Percentiles rank a stretch among this genome's conserved stretches.
Conservation (phyloP, 2,888 invertebrate species). For the Drosophila gaucha region DNA sequence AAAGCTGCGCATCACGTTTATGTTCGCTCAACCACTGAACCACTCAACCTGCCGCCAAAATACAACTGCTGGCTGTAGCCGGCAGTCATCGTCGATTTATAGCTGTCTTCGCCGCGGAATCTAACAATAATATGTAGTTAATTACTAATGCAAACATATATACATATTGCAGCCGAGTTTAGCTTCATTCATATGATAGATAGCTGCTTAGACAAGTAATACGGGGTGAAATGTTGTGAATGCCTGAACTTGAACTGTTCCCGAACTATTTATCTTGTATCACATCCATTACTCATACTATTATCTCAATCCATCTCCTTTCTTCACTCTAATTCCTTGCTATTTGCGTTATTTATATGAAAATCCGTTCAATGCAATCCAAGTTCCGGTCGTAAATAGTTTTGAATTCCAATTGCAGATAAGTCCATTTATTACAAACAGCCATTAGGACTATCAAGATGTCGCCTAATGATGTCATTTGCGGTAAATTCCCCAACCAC, state of each 20-base stretch:
- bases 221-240: background rate
- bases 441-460: slow-evolving; percentile 6
- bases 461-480: slow-evolving; percentile 11
- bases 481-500: slow-evolving; percentile 21
- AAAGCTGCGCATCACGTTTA: slow-evolving; percentile 3
- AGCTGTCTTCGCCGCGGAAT: slow-evolving; percentile 25
- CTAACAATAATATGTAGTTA: slow-evolving; percentile 9
- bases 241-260: background rate
- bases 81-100: slow-evolving; percentile 32
- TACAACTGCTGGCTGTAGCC: slow-evolving; percentile 22
- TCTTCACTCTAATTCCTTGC: too few species aligned
- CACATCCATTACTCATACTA: too few species aligned
- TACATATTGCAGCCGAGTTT: background rate
- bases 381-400: slow-evolving; percentile 5
- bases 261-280: background rate
- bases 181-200: background rate
- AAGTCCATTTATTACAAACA: background rate
- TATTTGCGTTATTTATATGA: too few species aligned
- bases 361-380: background rate
- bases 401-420: slow-evolving; percentile 1
- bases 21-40: slow-evolving; percentile 4
- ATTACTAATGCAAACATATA: background rate
- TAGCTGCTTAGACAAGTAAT: background rate
- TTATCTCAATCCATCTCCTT: background rate
- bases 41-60: slow-evolving; percentile 16